These are phyloP conservation scores for Leptocoma aspasia DNA, from an alignment of 2,113 vertebrate species.

Conservation along the genomic window DNA sequence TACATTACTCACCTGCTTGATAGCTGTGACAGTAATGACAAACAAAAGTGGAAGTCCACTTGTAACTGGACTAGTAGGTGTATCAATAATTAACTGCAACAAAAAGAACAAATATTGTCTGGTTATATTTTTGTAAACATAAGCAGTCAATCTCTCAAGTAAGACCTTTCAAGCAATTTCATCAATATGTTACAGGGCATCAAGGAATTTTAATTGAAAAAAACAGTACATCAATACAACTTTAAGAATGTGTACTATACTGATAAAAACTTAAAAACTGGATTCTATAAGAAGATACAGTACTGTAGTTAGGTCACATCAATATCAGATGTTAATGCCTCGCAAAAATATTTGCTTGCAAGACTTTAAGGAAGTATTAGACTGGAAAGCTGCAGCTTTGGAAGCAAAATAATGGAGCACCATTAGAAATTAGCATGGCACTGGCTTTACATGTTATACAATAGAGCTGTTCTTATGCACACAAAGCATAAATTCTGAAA, in stretches of 20 bases:
- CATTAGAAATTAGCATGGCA: background rate
- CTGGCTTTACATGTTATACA: background rate
- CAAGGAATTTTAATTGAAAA: background rate
- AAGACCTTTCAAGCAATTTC: background rate
- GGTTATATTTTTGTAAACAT: background rate
- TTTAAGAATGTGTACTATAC: background rate
- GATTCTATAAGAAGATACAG: background rate
- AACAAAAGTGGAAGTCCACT: conserved; percentile 96
- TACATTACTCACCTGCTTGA: conserved; percentile 87
- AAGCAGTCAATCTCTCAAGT: background rate
- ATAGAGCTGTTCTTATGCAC: background rate
- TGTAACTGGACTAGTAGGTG: conserved; percentile 94
- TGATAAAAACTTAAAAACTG: background rate
- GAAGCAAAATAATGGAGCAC: background rate
- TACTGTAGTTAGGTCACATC: background rate
- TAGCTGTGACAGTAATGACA: conserved; percentile 96
- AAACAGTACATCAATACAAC: background rate
- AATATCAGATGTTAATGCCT: background rate
- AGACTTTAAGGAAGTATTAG: background rate
- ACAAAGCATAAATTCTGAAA: background rate
- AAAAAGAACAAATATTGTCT: background rate
- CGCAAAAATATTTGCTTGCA: background rate
- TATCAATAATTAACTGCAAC: conserved; percentile 93
- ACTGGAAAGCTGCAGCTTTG: background rate
- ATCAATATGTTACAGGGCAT: background rate